Evolutionary conservation across 2,797 vertebrate species (phyloP).

Genomic region (Rhyacichthys aspro): DNA sequence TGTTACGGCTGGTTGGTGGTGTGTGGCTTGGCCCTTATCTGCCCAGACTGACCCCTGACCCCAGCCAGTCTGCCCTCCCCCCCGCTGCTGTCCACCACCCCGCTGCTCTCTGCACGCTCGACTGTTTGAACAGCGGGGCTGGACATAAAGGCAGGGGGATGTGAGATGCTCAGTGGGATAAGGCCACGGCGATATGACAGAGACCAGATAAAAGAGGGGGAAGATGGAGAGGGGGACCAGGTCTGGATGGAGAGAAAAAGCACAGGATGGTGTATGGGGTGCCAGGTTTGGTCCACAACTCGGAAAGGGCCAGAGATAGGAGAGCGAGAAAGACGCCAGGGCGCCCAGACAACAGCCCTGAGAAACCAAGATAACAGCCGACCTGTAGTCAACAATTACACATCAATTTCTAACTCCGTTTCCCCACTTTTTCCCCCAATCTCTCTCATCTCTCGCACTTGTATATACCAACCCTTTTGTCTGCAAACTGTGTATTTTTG

Average conservation of each 20-base stretch:
- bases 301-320: conserved; percentile 49
- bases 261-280: conserved; percentile 29
- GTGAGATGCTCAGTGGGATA: conserved; percentile 29
- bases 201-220: conserved; percentile 33
- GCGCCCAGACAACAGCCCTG: conserved; percentile 63
- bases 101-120: conserved; percentile 51
- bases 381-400: conserved; percentile 73
- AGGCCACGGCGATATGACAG: conserved; percentile 43
- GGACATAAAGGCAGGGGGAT: conserved; percentile 4
- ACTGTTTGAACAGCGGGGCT: conserved; percentile 26
- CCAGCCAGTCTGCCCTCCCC: conserved; percentile 33
- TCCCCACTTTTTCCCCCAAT: conserved; percentile 42
- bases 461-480: conserved; percentile 14
- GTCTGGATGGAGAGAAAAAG: conserved; percentile 9
- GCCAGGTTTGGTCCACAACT: conserved; percentile 52
- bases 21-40: conserved; percentile 37
- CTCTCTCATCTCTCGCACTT: conserved; percentile 35
- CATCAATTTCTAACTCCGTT: conserved; percentile 62
- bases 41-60: conserved; percentile 71
- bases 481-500: conserved; percentile 18
- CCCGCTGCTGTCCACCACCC: conserved; percentile 68
- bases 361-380: conserved; percentile 73
- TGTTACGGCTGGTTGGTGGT: neutral
- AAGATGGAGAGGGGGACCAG: conserved; percentile 25
- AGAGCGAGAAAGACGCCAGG: conserved; percentile 44